phyloP scores from a whole-genome alignment of 2,797 vertebrate genomes.

The Diplodus sargus region DNA sequence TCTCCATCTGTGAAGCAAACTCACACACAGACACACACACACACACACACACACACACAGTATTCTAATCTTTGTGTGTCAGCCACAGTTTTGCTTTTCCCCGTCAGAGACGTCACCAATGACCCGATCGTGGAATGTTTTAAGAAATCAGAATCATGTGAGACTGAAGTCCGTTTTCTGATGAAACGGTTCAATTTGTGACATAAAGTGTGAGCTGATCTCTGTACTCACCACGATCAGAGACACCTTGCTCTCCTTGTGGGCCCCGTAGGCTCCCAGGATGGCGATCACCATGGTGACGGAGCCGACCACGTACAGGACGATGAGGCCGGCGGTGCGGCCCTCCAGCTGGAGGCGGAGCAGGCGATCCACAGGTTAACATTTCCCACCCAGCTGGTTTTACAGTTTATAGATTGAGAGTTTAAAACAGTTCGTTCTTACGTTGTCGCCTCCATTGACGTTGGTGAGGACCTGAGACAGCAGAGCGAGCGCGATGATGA shows the following conservation, averaged over 20 bases:
- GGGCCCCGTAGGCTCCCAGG: constrained; percentile 71
- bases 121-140: not conserved
- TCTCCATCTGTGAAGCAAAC: not conserved
- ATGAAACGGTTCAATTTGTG: not conserved
- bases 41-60: no score
- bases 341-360: constrained; percentile 32
- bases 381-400: no score
- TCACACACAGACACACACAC: not conserved
- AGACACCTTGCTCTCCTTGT: constrained; percentile 48
- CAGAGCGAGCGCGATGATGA: constrained; percentile 52
- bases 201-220: not conserved
- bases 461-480: constrained; percentile 10
- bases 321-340: accelerated
- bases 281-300: constrained; percentile 54
- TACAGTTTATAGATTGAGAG: not conserved
- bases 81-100: not conserved
- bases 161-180: no score
- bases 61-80: no score
- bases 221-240: constrained; percentile 69
- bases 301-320: constrained; percentile 49
- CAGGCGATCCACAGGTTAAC: not conserved
- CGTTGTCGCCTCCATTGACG: accelerated
- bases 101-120: not conserved
- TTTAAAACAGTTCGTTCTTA: constrained; percentile 34
- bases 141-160: no score